Conservation (phyloP, 2,113 vertebrate genomes). For the Ammodytes marinus region DNA sequence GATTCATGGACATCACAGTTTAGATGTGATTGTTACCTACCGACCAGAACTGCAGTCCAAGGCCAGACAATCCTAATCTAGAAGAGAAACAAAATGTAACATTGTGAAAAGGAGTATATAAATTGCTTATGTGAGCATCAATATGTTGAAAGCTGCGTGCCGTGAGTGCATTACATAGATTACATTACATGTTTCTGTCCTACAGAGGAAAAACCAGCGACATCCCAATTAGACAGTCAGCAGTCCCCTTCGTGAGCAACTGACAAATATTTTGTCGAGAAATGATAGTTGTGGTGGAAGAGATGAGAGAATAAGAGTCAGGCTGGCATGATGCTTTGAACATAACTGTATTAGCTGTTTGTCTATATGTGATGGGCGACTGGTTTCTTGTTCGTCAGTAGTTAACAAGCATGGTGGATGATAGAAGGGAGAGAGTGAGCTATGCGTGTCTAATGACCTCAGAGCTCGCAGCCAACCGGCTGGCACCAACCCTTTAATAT, state of each 20-base stretch:
- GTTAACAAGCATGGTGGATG: constrained; percentile 39
- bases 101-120: background rate
- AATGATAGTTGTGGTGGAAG: constrained; percentile 34
- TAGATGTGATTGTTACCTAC: background rate
- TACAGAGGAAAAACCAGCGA: background rate
- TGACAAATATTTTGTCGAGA: background rate
- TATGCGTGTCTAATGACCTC: constrained; percentile 62
- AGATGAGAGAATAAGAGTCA: background rate
- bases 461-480: constrained; percentile 43
- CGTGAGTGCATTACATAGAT: background rate
- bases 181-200: background rate
- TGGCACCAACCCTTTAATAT: constrained; percentile 65
- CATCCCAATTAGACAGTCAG: background rate
- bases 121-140: background rate
- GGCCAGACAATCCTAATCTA: background rate
- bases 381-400: constrained; percentile 26
- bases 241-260: background rate
- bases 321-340: background rate
- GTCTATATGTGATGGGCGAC: constrained; percentile 8
- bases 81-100: background rate
- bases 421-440: constrained; percentile 62
- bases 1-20: background rate
- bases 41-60: background rate
- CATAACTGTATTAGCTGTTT: constrained; percentile 43
- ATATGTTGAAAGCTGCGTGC: background rate